phyloP scores from a whole-genome alignment of 2,888 invertebrate genomes.

The Dermolepida albohirtum region DNA sequence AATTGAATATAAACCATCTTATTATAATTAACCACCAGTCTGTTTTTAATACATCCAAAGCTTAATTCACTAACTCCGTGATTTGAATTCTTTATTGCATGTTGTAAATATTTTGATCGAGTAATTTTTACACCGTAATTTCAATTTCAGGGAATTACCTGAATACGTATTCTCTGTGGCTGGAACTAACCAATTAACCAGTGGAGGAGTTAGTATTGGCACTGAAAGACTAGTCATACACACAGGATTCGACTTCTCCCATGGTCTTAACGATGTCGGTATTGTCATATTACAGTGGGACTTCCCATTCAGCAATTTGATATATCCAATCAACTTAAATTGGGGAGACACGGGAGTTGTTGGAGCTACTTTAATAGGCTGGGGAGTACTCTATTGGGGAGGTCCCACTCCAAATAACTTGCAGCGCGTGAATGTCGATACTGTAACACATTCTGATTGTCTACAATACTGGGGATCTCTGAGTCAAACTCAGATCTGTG shows the following conservation, averaged over 20 bases:
- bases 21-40: too few species aligned
- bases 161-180: conserved; percentile 60
- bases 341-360: conserved; percentile 37
- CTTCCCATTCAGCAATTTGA: conserved; percentile 42
- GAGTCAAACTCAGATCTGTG: conserved; percentile 64
- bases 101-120: too few species aligned
- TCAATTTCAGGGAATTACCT: conserved; percentile 5
- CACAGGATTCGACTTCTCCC: conserved; percentile 60
- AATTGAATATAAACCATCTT: too few species aligned
- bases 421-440: conserved; percentile 68
- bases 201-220: conserved; percentile 64
- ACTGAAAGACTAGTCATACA: conserved; percentile 64
- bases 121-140: too few species aligned
- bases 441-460: conserved; percentile 67
- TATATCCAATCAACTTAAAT: conserved; percentile 43
- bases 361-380: conserved; percentile 43
- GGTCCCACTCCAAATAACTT: conserved; percentile 68
- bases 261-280: conserved; percentile 50
- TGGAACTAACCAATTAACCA: conserved; percentile 65
- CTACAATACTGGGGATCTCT: conserved; percentile 57
- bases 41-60: too few species aligned
- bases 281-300: conserved; percentile 44
- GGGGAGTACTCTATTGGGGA: conserved; percentile 64
- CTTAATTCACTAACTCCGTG: too few species aligned
- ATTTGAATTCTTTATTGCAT: too few species aligned